phyloP scores from a whole-genome alignment of 2,888 invertebrate genomes.

The Gordius sp. region DNA sequence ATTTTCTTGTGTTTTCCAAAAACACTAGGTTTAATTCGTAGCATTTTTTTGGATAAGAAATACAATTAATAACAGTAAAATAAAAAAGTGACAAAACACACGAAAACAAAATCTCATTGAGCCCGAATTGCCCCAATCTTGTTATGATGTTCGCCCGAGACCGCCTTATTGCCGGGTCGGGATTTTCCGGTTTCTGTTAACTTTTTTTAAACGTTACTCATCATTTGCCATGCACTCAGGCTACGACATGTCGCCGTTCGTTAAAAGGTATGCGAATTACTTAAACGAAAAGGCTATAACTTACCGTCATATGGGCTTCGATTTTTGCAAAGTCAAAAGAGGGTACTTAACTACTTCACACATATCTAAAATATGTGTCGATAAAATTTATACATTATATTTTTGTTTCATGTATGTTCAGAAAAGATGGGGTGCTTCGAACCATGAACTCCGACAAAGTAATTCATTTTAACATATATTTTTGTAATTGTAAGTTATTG shows the following conservation, averaged over 20 bases:
- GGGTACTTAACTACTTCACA: conserved; percentile 41
- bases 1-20: too few species aligned
- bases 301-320: conserved; percentile 90
- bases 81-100: too few species aligned
- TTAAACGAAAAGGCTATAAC: conserved; percentile 94
- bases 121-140: too few species aligned
- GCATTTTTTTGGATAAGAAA: too few species aligned
- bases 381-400: conserved; percentile 16
- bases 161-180: conserved; percentile 13
- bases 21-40: too few species aligned
- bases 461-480: conserved; percentile 18
- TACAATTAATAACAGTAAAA: too few species aligned
- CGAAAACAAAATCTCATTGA: too few species aligned
- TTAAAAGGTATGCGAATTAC: conserved; percentile 91
- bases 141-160: too few species aligned
- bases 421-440: conserved; percentile 79
- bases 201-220: conserved; percentile 18
- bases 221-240: not conserved
- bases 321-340: conserved; percentile 97
- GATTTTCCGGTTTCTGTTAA: not conserved
- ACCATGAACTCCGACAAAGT: conserved; percentile 84
- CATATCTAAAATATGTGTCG: not conserved
- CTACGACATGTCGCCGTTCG: conserved; percentile 98
- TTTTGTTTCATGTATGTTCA: conserved; percentile 29
- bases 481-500: not conserved